These are phyloP conservation scores for Galleria mellonella DNA, from an alignment of 1,140 invertebrate species.

Conservation along the genomic window DNA sequence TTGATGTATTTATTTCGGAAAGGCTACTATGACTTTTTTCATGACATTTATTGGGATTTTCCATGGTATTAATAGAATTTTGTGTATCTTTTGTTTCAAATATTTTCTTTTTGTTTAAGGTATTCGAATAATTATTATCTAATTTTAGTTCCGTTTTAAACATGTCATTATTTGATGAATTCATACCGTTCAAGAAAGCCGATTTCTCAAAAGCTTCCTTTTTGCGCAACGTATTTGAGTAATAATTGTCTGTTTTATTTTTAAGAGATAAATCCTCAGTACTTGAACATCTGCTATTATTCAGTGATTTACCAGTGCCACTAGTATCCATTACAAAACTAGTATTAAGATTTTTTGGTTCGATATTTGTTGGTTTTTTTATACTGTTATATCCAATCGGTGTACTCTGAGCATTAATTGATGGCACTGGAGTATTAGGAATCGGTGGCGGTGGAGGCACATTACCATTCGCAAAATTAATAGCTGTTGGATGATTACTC, in stretches of 20 bases:
- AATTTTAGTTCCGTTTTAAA: conserved; percentile 33
- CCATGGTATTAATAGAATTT: conserved; percentile 19
- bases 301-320: conserved; percentile 13
- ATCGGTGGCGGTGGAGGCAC: conserved; percentile 49
- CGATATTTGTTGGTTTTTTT: conserved; percentile 30
- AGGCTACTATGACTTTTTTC: conserved; percentile 26
- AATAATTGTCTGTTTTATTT: conserved; percentile 36
- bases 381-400: conserved; percentile 22
- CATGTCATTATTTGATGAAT: conserved; percentile 16
- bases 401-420: conserved; percentile 33
- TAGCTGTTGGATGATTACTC: conserved; percentile 22
- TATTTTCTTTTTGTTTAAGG: conserved; percentile 47
- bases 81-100: conserved; percentile 43
- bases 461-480: conserved; percentile 17
- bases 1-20: conserved; percentile 20
- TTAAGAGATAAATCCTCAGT: conserved; percentile 32
- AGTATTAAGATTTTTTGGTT: conserved; percentile 25
- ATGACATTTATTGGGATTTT: conserved; percentile 18
- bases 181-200: conserved; percentile 28
- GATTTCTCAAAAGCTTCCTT: conserved; percentile 33
- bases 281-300: conserved; percentile 30
- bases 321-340: conserved; percentile 7
- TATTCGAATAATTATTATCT: conserved; percentile 40
- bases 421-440: conserved; percentile 54
- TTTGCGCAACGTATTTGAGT: conserved; percentile 33